Evolutionary conservation across 2,113 vertebrate genomes (phyloP).

Genomic region (Athene noctua): DNA sequence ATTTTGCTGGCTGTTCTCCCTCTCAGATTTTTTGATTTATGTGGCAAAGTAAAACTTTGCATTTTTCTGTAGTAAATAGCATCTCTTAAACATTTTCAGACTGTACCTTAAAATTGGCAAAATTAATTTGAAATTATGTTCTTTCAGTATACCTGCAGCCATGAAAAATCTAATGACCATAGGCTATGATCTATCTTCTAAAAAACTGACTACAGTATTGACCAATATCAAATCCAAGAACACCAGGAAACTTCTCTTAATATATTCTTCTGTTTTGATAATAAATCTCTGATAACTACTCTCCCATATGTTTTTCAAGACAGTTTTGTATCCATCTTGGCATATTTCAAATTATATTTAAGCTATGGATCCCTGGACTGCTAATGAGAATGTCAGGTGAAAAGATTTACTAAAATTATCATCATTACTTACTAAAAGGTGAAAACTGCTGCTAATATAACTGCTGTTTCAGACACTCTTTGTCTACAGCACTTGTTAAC

Average conservation of each 20-base stretch:
- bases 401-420: not conserved
- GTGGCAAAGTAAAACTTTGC: not conserved
- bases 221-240: not conserved
- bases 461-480: not conserved
- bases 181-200: not conserved
- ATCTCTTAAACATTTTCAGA: not conserved
- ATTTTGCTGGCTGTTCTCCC: not conserved
- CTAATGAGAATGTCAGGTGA: not conserved
- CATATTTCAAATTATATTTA: not conserved
- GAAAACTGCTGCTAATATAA: not conserved
- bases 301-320: not conserved
- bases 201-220: not conserved
- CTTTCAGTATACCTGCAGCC: not conserved
- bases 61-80: not conserved
- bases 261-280: not conserved
- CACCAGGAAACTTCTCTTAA: not conserved
- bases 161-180: not conserved
- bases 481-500: not conserved
- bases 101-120: not conserved
- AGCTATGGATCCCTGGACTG: not conserved
- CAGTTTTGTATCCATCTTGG: not conserved
- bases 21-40: not conserved
- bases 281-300: not conserved
- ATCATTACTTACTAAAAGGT: not conserved
- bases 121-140: not conserved